Conservation (phyloP, 1,140 invertebrate genomes). For the Drosophila saltans region DNA sequence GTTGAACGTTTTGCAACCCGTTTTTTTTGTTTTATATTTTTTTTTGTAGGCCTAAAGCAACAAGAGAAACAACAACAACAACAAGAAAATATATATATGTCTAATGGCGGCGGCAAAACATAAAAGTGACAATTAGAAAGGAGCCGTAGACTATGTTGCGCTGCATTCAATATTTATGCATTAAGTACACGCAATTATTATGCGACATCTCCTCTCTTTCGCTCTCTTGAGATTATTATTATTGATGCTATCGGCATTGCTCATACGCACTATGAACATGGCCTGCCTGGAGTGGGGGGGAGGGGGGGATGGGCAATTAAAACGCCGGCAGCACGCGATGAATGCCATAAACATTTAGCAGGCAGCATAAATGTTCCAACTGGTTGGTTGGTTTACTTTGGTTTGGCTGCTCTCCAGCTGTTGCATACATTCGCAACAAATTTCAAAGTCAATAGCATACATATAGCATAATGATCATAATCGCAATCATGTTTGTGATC, state of each 20-base stretch:
- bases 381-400: conserved; percentile 1
- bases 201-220: conserved; percentile 56
- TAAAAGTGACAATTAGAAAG: conserved; percentile 76
- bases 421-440: conserved; percentile 42
- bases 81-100: conserved; percentile 14
- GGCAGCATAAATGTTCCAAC: conserved; percentile 45
- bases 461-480: conserved; percentile 41
- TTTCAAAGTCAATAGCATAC: conserved; percentile 43
- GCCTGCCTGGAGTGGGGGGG: conserved; percentile 15
- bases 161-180: conserved; percentile 75
- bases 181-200: conserved; percentile 81
- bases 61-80: conserved; percentile 4
- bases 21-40: conserved; percentile 3
- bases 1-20: conserved; percentile 17
- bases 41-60: conserved; percentile 55
- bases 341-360: conserved; percentile 80
- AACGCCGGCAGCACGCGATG: conserved; percentile 78
- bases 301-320: conserved; percentile 56
- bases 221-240: conserved; percentile 77
- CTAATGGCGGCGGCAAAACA: conserved; percentile 54
- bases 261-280: conserved; percentile 76
- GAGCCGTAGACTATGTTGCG: conserved; percentile 48
- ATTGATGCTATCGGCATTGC: conserved; percentile 65
- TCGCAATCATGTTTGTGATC: conserved; percentile 22
- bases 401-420: conserved; percentile 25